A percentile compares a stretch with the other conserved stretches of the same genome.
Conservation (phyloP, 2,113 vertebrate species). For the Limnothrissa miodon region DNA sequence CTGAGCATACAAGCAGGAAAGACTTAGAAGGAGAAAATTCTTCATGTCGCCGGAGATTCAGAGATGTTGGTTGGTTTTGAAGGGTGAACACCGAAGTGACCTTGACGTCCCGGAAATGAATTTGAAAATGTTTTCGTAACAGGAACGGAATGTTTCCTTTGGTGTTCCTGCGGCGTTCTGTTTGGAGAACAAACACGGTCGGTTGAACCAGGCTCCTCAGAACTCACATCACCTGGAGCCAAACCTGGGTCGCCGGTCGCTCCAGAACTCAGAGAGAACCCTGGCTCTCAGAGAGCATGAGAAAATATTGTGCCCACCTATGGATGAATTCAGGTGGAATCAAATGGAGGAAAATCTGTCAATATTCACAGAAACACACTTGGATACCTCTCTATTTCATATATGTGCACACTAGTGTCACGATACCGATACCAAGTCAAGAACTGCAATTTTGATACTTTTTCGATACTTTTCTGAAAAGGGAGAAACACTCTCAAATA, state of each 20-base stretch:
- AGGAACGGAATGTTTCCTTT: constrained; percentile 35
- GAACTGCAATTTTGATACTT: too few species aligned
- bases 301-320: background rate
- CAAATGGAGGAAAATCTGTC: too few species aligned
- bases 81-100: background rate
- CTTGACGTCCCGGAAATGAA: constrained; percentile 22
- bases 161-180: constrained; percentile 18
- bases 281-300: background rate
- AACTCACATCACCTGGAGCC: background rate
- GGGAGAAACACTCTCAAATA: too few species aligned
- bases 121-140: constrained; percentile 29
- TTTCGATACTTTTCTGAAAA: too few species aligned
- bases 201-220: constrained; percentile 25
- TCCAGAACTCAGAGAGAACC: background rate
- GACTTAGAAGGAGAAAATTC: background rate
- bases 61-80: background rate
- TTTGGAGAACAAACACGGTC: constrained; percentile 39
- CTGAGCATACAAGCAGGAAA: background rate
- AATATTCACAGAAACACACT: too few species aligned
- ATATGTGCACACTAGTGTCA: too few species aligned
- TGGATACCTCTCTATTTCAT: too few species aligned
- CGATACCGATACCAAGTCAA: too few species aligned
- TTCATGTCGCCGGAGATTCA: background rate
- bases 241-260: background rate
- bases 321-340: background rate